A percentile compares a stretch with the other conserved stretches of the same genome.
phyloP scores from a whole-genome alignment of 2,797 vertebrate species.

The Brotula barbata region DNA sequence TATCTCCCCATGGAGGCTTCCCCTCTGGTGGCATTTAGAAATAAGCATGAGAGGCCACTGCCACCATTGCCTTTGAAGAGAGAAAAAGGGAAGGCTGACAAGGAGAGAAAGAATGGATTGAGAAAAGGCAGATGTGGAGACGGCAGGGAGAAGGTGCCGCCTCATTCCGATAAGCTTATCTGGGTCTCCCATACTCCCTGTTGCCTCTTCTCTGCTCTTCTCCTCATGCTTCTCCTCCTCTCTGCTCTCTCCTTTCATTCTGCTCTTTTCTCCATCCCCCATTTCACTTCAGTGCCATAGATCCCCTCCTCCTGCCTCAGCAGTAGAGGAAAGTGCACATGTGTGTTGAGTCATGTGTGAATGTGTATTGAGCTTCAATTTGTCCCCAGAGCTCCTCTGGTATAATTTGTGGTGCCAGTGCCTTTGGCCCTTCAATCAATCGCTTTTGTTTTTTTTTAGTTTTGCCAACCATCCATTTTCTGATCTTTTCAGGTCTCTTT shows the following conservation, averaged over 20 bases:
- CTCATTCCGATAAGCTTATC: constrained; percentile 55
- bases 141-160: constrained; percentile 20
- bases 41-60: constrained; percentile 13
- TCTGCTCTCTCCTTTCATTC: background rate
- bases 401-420: background rate
- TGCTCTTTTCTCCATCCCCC: background rate
- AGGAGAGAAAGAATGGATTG: background rate
- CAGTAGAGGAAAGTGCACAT: background rate
- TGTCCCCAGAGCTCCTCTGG: constrained; percentile 20
- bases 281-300: constrained; percentile 9
- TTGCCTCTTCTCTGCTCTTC: constrained; percentile 21
- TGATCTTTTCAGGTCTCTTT: too few species aligned
- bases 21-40: constrained; percentile 38
- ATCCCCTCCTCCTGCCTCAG: constrained; percentile 19
- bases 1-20: constrained; percentile 33
- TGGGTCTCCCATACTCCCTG: constrained; percentile 37
- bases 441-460: too few species aligned
- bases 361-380: constrained; percentile 5
- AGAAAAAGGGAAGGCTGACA: background rate
- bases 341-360: background rate
- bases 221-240: constrained; percentile 15
- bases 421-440: too few species aligned
- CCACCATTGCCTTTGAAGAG: constrained; percentile 20
- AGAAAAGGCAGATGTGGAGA: background rate
- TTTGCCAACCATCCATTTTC: too few species aligned